These are phyloP conservation scores for Podarcis siculus DNA, from an alignment of 2,797 vertebrate genomes.

Conservation along the genomic window DNA sequence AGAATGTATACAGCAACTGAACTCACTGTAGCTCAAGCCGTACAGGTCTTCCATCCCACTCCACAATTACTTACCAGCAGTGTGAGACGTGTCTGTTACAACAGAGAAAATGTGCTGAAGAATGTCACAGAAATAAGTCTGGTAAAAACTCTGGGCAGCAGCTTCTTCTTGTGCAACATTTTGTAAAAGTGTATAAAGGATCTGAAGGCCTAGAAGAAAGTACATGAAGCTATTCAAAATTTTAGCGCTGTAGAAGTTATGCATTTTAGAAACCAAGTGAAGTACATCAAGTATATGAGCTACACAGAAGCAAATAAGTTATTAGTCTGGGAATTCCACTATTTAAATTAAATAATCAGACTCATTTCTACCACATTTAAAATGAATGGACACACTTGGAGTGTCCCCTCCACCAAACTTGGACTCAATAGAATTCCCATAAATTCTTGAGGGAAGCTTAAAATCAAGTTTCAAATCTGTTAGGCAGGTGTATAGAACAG, in stretches of 20 bases:
- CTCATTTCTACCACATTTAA: too few species aligned
- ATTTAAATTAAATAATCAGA: not conserved
- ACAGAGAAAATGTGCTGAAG: slow-evolving; percentile 99
- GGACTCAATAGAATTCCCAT: not conserved
- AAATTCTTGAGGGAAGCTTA: not conserved
- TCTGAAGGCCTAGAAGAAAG: slow-evolving; percentile 88
- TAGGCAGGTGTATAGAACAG: not conserved
- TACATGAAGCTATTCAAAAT: not conserved
- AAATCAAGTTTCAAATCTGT: not conserved
- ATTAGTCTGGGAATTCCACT: not conserved
- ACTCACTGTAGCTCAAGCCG: accelerated
- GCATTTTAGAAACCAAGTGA: not conserved
- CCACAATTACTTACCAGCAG: slow-evolving; percentile 86
- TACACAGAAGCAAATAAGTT: not conserved
- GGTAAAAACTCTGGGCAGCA: slow-evolving; percentile 98
- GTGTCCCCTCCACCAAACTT: not conserved
- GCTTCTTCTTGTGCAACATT: slow-evolving; percentile 98
- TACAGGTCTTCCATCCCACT: not conserved
- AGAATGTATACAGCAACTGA: not conserved
- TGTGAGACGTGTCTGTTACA: slow-evolving; percentile 98
- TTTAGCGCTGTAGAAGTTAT: not conserved
- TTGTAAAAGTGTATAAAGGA: slow-evolving; percentile 96
- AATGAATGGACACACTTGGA: not conserved
- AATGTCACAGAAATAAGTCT: slow-evolving; percentile 98
- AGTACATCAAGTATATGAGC: not conserved